Evolutionary conservation across 2,888 invertebrate genomes (phyloP).

Genomic region (Strigamia crassipes): DNA sequence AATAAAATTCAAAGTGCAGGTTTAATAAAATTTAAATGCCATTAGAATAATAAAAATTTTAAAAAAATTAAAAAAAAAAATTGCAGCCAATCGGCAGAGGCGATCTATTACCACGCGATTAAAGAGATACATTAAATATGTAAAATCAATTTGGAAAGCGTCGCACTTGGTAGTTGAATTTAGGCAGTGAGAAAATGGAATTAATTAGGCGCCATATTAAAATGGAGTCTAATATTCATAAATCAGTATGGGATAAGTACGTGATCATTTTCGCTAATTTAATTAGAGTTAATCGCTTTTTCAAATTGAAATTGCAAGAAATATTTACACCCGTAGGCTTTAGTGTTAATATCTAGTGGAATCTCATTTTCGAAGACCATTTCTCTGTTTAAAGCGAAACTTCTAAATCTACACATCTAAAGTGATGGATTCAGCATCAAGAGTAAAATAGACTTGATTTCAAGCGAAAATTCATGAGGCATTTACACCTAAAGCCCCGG

Average conservation of each 20-base stretch:
- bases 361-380: background rate
- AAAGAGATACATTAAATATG: no score
- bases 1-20: background rate
- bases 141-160: background rate
- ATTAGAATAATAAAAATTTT: no score
- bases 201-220: background rate
- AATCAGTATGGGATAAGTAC: background rate
- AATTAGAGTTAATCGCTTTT: background rate
- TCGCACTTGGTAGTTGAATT: background rate
- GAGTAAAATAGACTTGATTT: no score
- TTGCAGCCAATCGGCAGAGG: no score
- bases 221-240: background rate
- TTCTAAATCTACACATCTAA: no score
- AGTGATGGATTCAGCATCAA: no score
- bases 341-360: background rate
- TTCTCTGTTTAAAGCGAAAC: no score
- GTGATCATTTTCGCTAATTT: background rate
- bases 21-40: background rate
- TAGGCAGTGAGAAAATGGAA: background rate
- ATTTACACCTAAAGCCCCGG: no score
- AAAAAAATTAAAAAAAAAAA: no score
- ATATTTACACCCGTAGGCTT: background rate
- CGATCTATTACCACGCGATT: no score
- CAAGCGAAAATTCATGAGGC: no score
- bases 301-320: background rate